Conservation (phyloP, 2,888 invertebrate species). For the Eristalis pertinax region DNA sequence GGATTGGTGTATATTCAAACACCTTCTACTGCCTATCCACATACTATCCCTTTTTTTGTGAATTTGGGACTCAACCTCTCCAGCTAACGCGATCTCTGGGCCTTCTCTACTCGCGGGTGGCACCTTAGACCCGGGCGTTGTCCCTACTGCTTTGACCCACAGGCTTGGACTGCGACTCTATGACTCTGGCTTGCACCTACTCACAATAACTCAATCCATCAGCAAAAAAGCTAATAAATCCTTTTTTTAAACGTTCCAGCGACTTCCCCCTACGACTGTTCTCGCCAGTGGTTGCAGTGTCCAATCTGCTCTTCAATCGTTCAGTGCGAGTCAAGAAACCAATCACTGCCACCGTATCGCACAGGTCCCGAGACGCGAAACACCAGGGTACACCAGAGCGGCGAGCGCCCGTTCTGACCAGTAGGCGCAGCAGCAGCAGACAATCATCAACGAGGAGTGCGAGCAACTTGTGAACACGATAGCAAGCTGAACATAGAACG, state of each 20-base stretch:
- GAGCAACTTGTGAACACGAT: conserved; percentile 47
- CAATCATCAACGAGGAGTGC: conserved; percentile 37
- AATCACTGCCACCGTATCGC: conserved; percentile 42
- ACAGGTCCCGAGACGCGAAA: conserved; percentile 27
- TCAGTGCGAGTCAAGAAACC: conserved; percentile 69
- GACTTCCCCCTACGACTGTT: conserved; percentile 89
- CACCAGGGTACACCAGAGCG: conserved; percentile 37
- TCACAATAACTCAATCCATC: neutral
- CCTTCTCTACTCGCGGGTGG: too few species aligned
- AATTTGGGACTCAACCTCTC: too few species aligned
- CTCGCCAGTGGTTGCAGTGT: conserved; percentile 91
- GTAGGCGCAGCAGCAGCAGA: conserved; percentile 42
- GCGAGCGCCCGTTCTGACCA: conserved; percentile 2
- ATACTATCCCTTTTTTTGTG: too few species aligned
- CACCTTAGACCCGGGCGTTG: too few species aligned
- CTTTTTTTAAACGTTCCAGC: conserved; percentile 80
- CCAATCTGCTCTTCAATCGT: conserved; percentile 88
- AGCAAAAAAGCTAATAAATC: neutral
- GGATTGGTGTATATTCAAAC: too few species aligned
- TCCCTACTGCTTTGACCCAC: too few species aligned
- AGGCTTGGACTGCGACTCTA: too few species aligned
- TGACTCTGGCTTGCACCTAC: too few species aligned
- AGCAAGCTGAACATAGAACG: conserved; percentile 35
- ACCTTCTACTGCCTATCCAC: too few species aligned
- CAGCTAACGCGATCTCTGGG: too few species aligned